phyloP scores from a whole-genome alignment of 2,113 vertebrate genomes.

The Lepidothrix coronata region DNA sequence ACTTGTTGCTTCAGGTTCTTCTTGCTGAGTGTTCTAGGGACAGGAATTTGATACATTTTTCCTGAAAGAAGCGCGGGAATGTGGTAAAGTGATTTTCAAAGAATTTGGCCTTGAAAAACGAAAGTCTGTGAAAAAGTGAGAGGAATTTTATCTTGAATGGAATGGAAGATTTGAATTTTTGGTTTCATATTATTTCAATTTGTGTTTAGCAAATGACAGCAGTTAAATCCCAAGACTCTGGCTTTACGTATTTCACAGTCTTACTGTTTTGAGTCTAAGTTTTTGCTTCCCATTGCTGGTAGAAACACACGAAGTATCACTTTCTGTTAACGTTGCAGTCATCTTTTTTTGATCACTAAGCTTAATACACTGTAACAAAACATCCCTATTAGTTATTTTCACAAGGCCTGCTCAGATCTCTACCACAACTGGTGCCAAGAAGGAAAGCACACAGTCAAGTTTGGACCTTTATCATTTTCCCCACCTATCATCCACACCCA shows the following conservation, averaged over 20 bases:
- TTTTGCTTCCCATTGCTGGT: neutral
- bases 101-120: neutral
- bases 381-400: neutral
- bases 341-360: neutral
- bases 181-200: neutral
- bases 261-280: neutral
- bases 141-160: neutral
- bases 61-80: slow-evolving; percentile 22
- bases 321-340: neutral
- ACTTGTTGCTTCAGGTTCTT: neutral
- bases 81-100: slow-evolving; percentile 39
- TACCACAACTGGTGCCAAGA: neutral
- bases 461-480: neutral
- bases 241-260: neutral
- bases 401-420: neutral
- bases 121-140: slow-evolving; percentile 18
- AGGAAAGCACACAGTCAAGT: neutral
- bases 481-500: neutral
- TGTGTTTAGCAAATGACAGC: neutral
- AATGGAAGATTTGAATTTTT: neutral
- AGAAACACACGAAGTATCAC: neutral
- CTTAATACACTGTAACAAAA: neutral
- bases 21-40: neutral
- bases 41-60: slow-evolving; percentile 17
- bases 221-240: neutral